Evolutionary conservation across 2,113 vertebrate species (phyloP).

Genomic region (Platichthys stellatus): DNA sequence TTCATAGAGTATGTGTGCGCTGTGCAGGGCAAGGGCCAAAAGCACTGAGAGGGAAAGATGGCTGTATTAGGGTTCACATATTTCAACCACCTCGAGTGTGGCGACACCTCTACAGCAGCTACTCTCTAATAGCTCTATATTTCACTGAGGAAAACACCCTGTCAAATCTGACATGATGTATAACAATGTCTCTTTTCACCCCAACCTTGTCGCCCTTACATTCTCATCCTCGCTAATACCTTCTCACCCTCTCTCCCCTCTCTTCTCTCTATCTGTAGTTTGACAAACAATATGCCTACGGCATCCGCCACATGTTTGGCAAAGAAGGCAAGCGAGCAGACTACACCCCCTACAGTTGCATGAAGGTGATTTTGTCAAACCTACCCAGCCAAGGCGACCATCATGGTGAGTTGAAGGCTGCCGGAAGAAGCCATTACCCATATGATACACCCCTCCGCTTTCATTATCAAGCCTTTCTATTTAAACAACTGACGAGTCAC

Average conservation of each 20-base stretch:
- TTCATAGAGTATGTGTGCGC: conserved; percentile 4
- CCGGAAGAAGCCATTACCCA: conserved; percentile 41
- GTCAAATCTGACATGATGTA: conserved; percentile 68
- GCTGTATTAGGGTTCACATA: conserved; percentile 58
- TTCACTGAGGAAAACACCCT: conserved; percentile 76
- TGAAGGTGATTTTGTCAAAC: conserved; percentile 98
- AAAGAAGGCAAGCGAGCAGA: conserved; percentile 97
- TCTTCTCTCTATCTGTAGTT: conserved; percentile 83
- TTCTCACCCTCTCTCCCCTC: conserved; percentile 14
- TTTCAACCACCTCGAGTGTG: conserved; percentile 71
- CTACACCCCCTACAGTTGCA: conserved; percentile 97
- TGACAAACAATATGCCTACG: conserved; percentile 97
- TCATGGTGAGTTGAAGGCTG: conserved; percentile 88
- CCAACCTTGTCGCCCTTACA: conserved; percentile 66
- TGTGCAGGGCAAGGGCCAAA: conserved; percentile 35
- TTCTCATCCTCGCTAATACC: conserved; percentile 64
- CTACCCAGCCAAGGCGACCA: conserved; percentile 94
- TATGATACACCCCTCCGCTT: conserved; percentile 11
- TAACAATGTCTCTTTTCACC: conserved; percentile 75
- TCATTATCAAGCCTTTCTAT: background rate
- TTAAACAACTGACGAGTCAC: background rate
- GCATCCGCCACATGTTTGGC: conserved; percentile 94
- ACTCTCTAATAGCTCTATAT: conserved; percentile 74
- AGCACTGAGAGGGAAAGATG: conserved; percentile 41
- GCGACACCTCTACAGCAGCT: conserved; percentile 71